Conservation (phyloP, 2,888 invertebrate species). For the Meliscaeva auricollis region DNA sequence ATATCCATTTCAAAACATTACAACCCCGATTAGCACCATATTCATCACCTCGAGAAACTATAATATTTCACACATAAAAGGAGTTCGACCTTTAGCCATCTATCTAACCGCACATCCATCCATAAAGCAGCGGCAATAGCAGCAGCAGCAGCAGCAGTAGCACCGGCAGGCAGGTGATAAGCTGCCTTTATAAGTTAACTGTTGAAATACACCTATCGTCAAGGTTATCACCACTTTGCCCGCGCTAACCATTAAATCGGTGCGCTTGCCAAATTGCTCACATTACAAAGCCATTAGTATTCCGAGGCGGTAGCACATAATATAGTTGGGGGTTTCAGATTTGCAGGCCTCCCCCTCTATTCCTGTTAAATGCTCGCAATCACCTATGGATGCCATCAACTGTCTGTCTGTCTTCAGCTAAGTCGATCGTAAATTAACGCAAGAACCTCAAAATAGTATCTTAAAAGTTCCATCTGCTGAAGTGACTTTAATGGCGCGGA, state of each 20-base stretch:
- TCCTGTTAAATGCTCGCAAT: conserved; percentile 16
- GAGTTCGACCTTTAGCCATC: conserved; percentile 45
- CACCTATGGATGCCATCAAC: conserved; percentile 23
- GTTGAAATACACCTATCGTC: conserved; percentile 71
- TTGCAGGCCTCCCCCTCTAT: background rate
- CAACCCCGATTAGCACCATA: conserved; percentile 54
- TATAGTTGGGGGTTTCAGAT: background rate
- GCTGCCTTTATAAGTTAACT: conserved; percentile 49
- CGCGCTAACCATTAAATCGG: conserved; percentile 55
- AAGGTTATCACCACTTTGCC: conserved; percentile 58
- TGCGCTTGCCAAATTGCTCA: conserved; percentile 72
- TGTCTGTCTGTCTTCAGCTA: conserved; percentile 54
- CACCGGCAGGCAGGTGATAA: conserved; percentile 48
- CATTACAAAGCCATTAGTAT: conserved; percentile 75
- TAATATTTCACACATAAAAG: conserved; percentile 34
- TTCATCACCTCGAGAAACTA: conserved; percentile 45
- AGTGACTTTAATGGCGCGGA: conserved; percentile 42
- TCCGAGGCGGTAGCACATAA: conserved; percentile 56
- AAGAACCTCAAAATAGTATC: conserved; percentile 60
- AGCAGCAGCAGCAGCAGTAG: no score
- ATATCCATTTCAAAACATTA: conserved; percentile 30
- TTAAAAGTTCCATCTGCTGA: conserved; percentile 63
- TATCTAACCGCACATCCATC: conserved; percentile 24
- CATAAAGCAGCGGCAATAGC: conserved; percentile 31
- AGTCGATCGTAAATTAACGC: conserved; percentile 53